Percentiles rank a stretch among this genome's conserved stretches.
phyloP scores from a whole-genome alignment of 2,888 invertebrate genomes.

The Beris chalybata region DNA sequence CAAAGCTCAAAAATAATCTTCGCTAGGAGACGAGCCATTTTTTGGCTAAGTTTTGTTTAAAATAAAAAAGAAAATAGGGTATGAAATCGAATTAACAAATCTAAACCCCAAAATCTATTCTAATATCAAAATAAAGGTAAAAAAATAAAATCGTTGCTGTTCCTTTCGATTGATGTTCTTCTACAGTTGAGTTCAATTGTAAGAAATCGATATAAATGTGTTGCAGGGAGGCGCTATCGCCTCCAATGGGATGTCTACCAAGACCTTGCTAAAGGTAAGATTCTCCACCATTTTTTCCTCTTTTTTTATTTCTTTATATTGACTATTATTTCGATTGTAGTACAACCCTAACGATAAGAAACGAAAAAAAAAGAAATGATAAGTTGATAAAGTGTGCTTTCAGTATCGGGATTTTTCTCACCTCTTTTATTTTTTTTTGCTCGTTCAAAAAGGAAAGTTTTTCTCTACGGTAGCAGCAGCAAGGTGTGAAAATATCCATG shows the following conservation, averaged over 20 bases:
- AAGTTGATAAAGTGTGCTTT: conserved; percentile 27
- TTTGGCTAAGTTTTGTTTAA: too few relatives aligned
- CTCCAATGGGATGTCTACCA: conserved; percentile 32
- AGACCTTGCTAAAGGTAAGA: conserved; percentile 38
- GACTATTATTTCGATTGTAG: background rate
- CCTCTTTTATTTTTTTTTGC: too few relatives aligned
- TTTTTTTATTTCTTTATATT: background rate
- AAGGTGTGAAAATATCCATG: too few relatives aligned
- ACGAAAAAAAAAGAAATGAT: background rate
- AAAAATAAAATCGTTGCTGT: background rate
- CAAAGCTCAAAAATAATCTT: too few relatives aligned
- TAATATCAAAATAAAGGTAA: background rate
- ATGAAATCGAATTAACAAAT: too few relatives aligned
- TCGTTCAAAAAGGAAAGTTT: too few relatives aligned
- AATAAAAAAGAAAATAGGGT: too few relatives aligned
- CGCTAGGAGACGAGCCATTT: too few relatives aligned
- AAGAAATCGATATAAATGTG: conserved; percentile 12
- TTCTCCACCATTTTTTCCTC: background rate
- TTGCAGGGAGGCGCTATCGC: conserved; percentile 29
- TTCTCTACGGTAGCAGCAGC: too few relatives aligned
- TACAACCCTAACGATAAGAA: background rate
- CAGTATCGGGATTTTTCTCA: too few relatives aligned
- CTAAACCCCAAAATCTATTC: too few relatives aligned
- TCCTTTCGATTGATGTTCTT: too few relatives aligned
- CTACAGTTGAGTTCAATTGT: background rate